These are phyloP conservation scores for Coilia nasus DNA, from an alignment of 2,797 vertebrate species.

Conservation along the genomic window DNA sequence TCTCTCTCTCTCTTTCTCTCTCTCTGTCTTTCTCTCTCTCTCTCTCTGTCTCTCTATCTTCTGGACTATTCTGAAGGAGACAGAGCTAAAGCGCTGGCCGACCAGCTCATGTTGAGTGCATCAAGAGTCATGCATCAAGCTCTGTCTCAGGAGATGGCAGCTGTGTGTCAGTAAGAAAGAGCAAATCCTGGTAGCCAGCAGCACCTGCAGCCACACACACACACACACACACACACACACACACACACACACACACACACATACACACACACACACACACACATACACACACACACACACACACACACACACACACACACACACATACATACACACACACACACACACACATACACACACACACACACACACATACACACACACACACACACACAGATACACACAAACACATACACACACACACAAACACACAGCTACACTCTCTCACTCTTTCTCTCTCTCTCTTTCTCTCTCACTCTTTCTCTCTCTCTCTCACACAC, in stretches of 20 bases:
- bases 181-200: neutral
- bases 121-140: neutral
- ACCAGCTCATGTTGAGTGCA: too few species aligned
- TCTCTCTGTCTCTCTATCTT: too few species aligned
- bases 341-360: neutral
- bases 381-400: neutral
- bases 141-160: conserved; percentile 10
- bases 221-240: neutral
- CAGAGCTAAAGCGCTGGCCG: neutral
- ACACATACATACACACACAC: neutral
- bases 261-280: neutral
- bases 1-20: too few species aligned
- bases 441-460: too few species aligned
- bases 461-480: too few species aligned
- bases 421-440: neutral
- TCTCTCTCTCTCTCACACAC: too few species aligned
- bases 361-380: neutral
- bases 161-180: neutral
- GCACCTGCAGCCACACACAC: neutral
- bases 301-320: neutral
- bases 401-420: neutral
- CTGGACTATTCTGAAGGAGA: neutral
- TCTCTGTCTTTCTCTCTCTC: too few species aligned
- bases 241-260: conserved; percentile 2
- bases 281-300: neutral